phyloP scores from a whole-genome alignment of 2,797 vertebrate genomes.

The Telmatherina bonti region DNA sequence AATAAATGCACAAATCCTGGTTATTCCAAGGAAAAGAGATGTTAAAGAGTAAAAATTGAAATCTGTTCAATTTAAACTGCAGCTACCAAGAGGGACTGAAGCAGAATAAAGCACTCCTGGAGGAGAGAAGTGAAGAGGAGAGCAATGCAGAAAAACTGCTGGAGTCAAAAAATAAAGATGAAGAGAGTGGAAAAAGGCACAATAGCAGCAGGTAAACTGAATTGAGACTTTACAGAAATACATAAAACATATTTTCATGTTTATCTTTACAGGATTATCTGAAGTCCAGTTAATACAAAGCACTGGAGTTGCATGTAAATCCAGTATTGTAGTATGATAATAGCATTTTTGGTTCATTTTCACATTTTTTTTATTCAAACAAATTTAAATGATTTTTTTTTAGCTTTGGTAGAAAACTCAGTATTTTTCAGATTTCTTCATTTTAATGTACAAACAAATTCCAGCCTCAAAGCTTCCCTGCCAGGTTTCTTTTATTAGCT shows the following conservation, averaged over 20 bases:
- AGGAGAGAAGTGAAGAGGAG: slow-evolving; percentile 77
- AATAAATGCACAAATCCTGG: neutral
- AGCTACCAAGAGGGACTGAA: slow-evolving; percentile 85
- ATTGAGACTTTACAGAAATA: neutral
- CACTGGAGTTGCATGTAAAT: neutral
- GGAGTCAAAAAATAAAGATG: slow-evolving; percentile 72
- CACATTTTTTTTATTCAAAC: neutral
- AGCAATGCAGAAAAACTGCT: slow-evolving; percentile 66
- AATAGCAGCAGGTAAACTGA: slow-evolving; percentile 76
- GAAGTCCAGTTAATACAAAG: neutral
- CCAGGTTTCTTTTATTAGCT: neutral
- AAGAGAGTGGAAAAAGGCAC: slow-evolving; percentile 76
- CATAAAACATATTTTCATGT: neutral
- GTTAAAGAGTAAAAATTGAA: neutral
- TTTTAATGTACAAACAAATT: neutral
- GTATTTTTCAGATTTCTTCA: neutral
- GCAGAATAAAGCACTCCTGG: slow-evolving; percentile 75
- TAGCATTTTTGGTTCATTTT: neutral
- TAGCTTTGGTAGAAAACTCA: neutral
- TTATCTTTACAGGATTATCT: neutral
- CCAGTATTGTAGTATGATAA: neutral
- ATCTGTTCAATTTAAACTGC: slow-evolving; percentile 29
- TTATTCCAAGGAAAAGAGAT: neutral
- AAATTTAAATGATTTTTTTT: neutral
- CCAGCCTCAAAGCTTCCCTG: neutral